Evolutionary conservation across 2,113 vertebrate genomes (phyloP).

Genomic region (Struthio camelus): DNA sequence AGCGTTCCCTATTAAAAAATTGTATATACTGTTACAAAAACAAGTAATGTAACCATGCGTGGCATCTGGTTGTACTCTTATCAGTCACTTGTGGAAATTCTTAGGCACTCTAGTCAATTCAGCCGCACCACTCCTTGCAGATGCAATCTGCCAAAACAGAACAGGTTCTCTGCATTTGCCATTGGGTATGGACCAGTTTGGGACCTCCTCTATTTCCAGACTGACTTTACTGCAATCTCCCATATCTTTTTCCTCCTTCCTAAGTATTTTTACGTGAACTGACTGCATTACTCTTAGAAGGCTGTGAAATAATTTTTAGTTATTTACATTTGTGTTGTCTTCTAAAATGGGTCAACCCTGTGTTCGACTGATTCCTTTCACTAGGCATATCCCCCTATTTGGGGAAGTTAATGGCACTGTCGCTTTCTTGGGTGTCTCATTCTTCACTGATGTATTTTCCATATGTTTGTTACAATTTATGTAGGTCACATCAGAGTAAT

Average conservation of each 20-base stretch:
- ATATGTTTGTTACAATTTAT: background rate
- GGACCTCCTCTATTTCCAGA: background rate
- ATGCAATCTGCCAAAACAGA: background rate
- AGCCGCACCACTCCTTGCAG: background rate
- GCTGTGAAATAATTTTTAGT: background rate
- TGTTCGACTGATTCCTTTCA: background rate
- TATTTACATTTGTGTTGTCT: background rate
- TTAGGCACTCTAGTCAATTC: background rate
- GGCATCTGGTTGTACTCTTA: background rate
- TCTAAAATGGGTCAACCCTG: background rate
- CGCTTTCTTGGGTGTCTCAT: background rate
- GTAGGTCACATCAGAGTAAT: background rate
- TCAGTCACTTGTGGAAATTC: background rate
- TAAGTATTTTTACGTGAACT: background rate
- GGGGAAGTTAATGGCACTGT: background rate
- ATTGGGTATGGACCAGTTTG: background rate
- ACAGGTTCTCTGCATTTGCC: background rate
- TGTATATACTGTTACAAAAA: background rate
- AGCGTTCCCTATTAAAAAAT: background rate
- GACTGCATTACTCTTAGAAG: background rate
- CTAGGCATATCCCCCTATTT: background rate
- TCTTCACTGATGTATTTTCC: background rate
- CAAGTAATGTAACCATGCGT: rapidly evolving
- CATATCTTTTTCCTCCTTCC: background rate
- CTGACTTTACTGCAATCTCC: background rate